Base-by-base conservation (phyloP, 2,113 vertebrate species). In the Saccopteryx leptura region DNA sequence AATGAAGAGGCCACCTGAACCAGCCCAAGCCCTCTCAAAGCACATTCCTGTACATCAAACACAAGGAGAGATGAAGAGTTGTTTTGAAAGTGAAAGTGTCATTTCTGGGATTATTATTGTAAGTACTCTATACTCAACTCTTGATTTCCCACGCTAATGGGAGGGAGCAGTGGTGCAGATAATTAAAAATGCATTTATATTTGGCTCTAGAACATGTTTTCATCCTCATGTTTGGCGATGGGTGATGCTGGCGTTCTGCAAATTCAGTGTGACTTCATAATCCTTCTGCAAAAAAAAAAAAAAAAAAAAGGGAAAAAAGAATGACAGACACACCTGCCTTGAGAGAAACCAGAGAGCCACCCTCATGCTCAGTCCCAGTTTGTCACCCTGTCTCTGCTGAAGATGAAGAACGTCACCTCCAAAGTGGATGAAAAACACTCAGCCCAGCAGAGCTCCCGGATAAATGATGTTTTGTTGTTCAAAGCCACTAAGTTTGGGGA, bases 121-220 rank as follows among this genome's bases (percentile, higher is more conserved):
- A 92, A 96, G 71, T 31, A 56, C 84, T 39, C 65, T 65, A 90
- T 11, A 9, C 85, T 82, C 81, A 11, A 4, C 91, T 92, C 97
- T 56, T 56, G 68, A 72, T 74, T 76, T 69, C 91, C 93, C 94
- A 19, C 8, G 1, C 89, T 95, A 91, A 95, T 68, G 74, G 94
- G 94, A 96, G 50, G 28, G 72, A 96, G 96, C 95, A 81, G 52
- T 58, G 69, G 91, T 0, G 96, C 95, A 87, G 95, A 95, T 98
- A 96, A 97, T 97, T 97, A 95, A 96, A 97, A 97, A 93, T 46
- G 79, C 89, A 66, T 91, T 96, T 93, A 28, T 80, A 21, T 89
- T 88, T 95, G 95, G 93, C 89, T 95, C 60, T 87, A 65, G 91
- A 82, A 85, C 9, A n/a, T 8, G 52, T 91, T 95, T 90, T 66